Evolutionary conservation across 2,113 vertebrate species (phyloP).

Genomic region (Litocranius walleri): DNA sequence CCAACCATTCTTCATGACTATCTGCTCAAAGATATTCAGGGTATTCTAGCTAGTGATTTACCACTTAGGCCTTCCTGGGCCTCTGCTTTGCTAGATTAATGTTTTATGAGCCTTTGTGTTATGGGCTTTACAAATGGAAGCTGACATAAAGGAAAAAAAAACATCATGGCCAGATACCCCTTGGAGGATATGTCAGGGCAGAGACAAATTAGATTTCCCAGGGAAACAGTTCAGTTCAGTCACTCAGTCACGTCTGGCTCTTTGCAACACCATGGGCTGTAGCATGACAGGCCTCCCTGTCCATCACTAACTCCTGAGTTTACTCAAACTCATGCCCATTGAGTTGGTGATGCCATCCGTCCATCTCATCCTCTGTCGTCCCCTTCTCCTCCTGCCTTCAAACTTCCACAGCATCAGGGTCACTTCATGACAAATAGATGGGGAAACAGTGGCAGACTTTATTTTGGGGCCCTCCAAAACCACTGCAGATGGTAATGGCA

Average conservation of each 20-base stretch:
- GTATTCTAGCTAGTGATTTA: neutral
- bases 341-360: neutral
- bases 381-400: neutral
- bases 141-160: neutral
- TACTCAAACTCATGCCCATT: neutral
- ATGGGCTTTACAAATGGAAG: neutral
- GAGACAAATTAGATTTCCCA: neutral
- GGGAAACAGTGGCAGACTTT: neutral
- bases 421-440: neutral
- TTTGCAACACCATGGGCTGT: neutral
- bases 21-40: neutral
- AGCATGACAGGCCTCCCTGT: neutral
- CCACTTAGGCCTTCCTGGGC: neutral
- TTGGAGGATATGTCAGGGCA: neutral
- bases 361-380: neutral
- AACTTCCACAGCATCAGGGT: neutral
- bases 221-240: neutral
- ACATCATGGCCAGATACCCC: neutral
- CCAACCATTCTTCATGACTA: neutral
- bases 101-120: neutral
- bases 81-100: neutral
- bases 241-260: neutral
- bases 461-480: neutral
- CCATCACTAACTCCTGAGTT: neutral
- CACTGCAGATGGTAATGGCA: neutral